Base-by-base conservation (phyloP, 2,113 vertebrate species). In the Peromyscus polionotus region DNA sequence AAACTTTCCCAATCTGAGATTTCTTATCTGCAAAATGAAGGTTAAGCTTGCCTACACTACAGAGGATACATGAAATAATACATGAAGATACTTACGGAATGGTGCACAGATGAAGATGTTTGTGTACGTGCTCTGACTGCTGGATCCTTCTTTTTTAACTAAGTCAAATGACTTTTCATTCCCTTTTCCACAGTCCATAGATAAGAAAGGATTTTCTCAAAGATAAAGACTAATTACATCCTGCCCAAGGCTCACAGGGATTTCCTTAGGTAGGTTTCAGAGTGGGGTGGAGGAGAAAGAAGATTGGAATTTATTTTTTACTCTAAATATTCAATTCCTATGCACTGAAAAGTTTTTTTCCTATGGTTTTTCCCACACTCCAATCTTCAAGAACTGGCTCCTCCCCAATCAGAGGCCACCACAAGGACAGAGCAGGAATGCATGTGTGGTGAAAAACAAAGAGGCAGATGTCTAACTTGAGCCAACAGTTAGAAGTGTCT, bases 41-140 rank as follows among this genome's bases (percentile, higher is more conserved):
- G 79, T 95, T 68, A 95, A 97, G 79, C 13, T 88, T 26, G 24
- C 51, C 24, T 90, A 9, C 36, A 28, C 59, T 81, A 10, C 61
- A 14, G 28, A 92, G 39, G n/a, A 81, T 65, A 80, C 92, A 45
- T 91, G 79, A 79, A 95, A 92, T 33, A 33, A 81, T 65, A 84
- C 92, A 45, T 91, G 79, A 79, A 95, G 91, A 89, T 76, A 45
- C 10, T n/a, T 72, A 36, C 61, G 22, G 24, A 83, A 11, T 4
- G 1, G 36, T 68, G 65, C 26, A 22, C 4, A 68, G 39, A 45
- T 36, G 73, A 95, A 59, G 57, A 3, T 63, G 48, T 73, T 9
- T 80, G 13, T 70, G 33, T 7, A 19, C 8, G 16, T 48, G 31
- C 68, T 79, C 33, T 87, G 13, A 76, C 11, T 88, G 72, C 61